Base-by-base conservation (phyloP, 2,113 vertebrate genomes). In the Protobothrops mucrosquamatus region DNA sequence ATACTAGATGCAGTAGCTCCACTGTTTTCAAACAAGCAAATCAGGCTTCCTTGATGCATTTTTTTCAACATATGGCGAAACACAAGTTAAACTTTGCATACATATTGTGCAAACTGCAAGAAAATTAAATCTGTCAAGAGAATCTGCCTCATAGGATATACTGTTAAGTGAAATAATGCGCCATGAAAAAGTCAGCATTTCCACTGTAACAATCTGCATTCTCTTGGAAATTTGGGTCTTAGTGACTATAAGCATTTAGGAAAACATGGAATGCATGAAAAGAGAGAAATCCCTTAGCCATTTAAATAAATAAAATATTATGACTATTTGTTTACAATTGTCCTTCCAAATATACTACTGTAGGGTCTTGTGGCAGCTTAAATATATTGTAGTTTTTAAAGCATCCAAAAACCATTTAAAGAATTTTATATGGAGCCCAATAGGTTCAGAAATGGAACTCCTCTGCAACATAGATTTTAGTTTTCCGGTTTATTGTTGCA, bases 11-110 rank as follows among this genome's bases (percentile, higher is more conserved):
- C n/a, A 34, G 64, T 74, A 74, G n/a, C 14, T 74, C n/a, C 24
- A 48, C 18, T 93, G 93, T 6, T 92, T 94, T 95, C 92, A 74
- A 94, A 94, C 94, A 93, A 95, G 95, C 94, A 96, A 97, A 96
- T 29, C 43, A 64, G 91, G 94, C 93, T 85, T 89, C 46, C 93
- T 55, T 56, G 20, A 74, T 87, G n/a, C 14, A 92, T 97, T 81
- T 93, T 86, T 91, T 94, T 86, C 87, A 93, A 91, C 96, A 96
- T 95, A 96, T 96, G 96, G 95, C 1, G 92, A 89, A 87, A 95
- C 87, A 89, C 89, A 94, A 96, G 94, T 97, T 96, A 94, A 85
- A 93, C 95, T 90, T 96, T 94, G 93, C 91, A 95, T 95, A 95
- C 93, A 94, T 89, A 95, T 94, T 92, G 93, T 91, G 85, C 93